Evolutionary conservation across 2,113 vertebrate species (phyloP), one percentile per base, ranked within the genome.

Genomic region (Leucoraja erinaceus): DNA sequence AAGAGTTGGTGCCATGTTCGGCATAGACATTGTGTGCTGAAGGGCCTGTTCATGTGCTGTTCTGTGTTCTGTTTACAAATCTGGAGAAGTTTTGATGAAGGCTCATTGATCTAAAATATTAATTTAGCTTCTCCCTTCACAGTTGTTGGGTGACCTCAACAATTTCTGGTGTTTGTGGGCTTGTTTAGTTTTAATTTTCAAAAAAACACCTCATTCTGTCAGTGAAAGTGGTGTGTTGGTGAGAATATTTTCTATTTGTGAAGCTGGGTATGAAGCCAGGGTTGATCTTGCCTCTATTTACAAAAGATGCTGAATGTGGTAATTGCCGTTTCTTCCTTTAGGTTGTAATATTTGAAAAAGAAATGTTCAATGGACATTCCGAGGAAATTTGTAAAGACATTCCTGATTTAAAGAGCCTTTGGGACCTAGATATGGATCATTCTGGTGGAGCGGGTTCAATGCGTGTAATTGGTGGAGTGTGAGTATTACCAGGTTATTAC

Each of bases 391-490:
- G 95, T 93, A 96, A 96, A 94, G 97, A 97, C 92, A 93, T 95
- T 90, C 93, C 94, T 93, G 95, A 94, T 94, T 93, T 97, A 75
- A 94, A 94, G 94, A 94, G 93, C 38, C 93, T 96, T 84, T 94
- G 96, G 93, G 94, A 68, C 11, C 12, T 33, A 33, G 66, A 66
- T n/a, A 22, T 33, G 22, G 94, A 94, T 16, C 95, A 95, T 59
- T 95, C 95, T 83, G 78, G 77, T 66, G 95, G 94, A 93, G 94
- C 97, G 81, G 96, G 96, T 93, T 98, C 97, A 31, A 94, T 98
- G 2, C 95, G 95, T 93, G 96, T 98, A 22, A 93, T 96, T 76
- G 97, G 97, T 93, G 97, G 97, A 96, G 94, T 97, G 97, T 98
- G 95, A 97, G 97, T 97, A 25, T 94, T 93, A 31, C 31, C 77